Base-by-base conservation (phyloP, 2,888 invertebrate species). In the Agrochola lychnidis region DNA sequence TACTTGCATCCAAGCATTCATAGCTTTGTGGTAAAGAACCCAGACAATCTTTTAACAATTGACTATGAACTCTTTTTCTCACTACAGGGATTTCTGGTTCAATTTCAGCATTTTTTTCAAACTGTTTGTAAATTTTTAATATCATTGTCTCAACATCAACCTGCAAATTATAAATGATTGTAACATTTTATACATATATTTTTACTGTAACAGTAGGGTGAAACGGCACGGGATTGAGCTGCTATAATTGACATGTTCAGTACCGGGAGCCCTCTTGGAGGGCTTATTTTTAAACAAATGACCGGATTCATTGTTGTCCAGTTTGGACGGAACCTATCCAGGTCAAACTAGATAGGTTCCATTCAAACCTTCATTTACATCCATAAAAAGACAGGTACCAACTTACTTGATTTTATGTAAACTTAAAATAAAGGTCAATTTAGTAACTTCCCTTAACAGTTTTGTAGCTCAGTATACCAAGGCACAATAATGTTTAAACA, bases 1-100 rank as follows among this genome's bases (percentile, higher is more conserved):
- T 97, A 94, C 99, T 99, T 16, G 99, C 98, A 97, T 99, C 99
- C 85, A 99, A 96, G 91, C 98, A 98, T 97, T 98, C 97, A 91
- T 98, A 99, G 81, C 97, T 97, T 79, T 96, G 95, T 63, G 98
- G 98, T 86, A 99, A 95, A 89, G 97, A 95, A 64, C 96, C 96
- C 42, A 99, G 92, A 90, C 98, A 98, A 87, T 97, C 97, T 88
- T 97, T 97, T 74, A 99, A 95, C 92, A 98, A 97, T 85, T 97
- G 93, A 86, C 97, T 96, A 92, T 98, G 98, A 87, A 97, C 97
- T 77, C 97, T 95, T 90, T 97, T 97, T 69, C 97, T 96, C 1
- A 98, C 97, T 79, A 97, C 94, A 79, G 97, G 97, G 73, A 97
- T 92, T 84, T 97, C 97, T 67, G 96, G 95, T 87, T 97, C 95